Evolutionary conservation across 2,113 vertebrate species (phyloP).

Genomic region (Phasianus colchicus): DNA sequence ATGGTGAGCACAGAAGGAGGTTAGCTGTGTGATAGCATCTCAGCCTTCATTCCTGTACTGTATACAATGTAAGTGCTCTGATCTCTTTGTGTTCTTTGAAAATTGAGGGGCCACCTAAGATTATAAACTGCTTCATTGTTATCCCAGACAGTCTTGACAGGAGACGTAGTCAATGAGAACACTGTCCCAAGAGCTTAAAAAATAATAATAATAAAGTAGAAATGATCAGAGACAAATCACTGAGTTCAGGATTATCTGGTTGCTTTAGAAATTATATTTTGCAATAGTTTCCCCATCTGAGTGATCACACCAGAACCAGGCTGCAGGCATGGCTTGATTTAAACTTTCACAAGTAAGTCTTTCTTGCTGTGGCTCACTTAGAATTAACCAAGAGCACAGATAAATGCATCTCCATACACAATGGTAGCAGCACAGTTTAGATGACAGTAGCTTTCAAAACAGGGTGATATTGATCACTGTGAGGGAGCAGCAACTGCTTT

Average conservation of each 20-base stretch:
- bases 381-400: background rate
- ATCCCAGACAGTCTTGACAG: background rate
- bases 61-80: background rate
- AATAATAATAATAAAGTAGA: background rate
- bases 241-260: background rate
- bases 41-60: slow-evolving; percentile 26
- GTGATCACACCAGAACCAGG: background rate
- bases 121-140: background rate
- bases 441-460: background rate
- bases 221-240: background rate
- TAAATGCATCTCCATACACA: background rate
- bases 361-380: background rate
- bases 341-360: background rate
- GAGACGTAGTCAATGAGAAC: background rate
- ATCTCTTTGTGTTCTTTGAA: slow-evolving; percentile 31
- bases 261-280: background rate
- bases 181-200: background rate
- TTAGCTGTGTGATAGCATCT: slow-evolving; percentile 15
- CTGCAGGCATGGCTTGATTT: background rate
- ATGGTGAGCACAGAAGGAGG: background rate
- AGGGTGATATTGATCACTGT: slow-evolving; percentile 9
- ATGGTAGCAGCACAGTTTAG: background rate
- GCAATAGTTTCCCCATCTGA: background rate
- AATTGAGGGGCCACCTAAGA: slow-evolving; percentile 10
- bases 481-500: slow-evolving; percentile 50